phyloP scores from a whole-genome alignment of 2,113 vertebrate genomes.

The Plectropomus leopardus region DNA sequence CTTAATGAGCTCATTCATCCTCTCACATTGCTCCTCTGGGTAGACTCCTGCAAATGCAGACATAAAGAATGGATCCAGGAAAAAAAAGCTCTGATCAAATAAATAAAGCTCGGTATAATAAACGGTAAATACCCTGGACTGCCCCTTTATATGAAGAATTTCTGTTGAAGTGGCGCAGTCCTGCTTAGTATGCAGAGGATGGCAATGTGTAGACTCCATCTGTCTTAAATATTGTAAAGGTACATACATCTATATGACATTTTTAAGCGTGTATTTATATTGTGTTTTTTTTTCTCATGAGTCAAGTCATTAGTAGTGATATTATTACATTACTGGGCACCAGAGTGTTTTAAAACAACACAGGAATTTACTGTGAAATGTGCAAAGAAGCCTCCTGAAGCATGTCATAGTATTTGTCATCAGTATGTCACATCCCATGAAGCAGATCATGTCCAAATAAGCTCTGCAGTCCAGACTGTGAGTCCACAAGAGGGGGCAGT shows the following conservation, averaged over 20 bases:
- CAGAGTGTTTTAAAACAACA: background rate
- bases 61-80: background rate
- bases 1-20: slow-evolving; percentile 27
- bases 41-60: background rate
- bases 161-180: background rate
- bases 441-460: background rate
- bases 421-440: background rate
- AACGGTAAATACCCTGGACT: background rate
- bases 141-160: background rate
- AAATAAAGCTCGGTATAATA: background rate
- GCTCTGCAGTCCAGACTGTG: background rate
- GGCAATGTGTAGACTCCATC: too few relatives aligned
- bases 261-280: background rate
- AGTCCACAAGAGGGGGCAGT: slow-evolving; percentile 65
- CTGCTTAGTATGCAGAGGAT: too few relatives aligned
- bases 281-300: background rate
- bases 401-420: background rate
- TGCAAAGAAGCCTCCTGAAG: background rate
- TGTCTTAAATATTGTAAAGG: too few relatives aligned
- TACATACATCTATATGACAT: background rate
- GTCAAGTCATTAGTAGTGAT: background rate
- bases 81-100: background rate
- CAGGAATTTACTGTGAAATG: background rate
- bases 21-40: background rate
- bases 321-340: background rate